These are phyloP conservation scores for Gastracanthus pulcherrimus DNA, from an alignment of 2,888 invertebrate genomes.

Conservation along the genomic window DNA sequence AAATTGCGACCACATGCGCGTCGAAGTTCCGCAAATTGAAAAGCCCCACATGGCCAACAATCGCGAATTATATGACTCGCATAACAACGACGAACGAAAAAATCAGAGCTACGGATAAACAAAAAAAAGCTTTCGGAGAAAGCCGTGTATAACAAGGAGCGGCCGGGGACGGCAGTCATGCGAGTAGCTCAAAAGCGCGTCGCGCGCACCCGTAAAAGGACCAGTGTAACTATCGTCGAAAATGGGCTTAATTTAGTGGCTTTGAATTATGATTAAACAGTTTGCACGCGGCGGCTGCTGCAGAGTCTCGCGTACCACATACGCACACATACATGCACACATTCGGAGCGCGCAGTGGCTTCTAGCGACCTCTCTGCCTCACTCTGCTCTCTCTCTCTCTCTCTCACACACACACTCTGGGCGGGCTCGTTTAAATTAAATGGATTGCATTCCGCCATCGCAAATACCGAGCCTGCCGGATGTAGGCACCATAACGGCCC, in stretches of 20 bases:
- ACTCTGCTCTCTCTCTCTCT: too few relatives aligned
- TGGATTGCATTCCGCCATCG: conserved; percentile 65
- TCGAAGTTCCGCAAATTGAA: conserved; percentile 24
- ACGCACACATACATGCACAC: too few relatives aligned
- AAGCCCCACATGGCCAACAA: background rate
- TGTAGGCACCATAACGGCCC: conserved; percentile 55
- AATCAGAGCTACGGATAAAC: background rate
- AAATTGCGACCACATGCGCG: background rate
- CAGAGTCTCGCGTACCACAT: conserved; percentile 50
- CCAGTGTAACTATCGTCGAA: conserved; percentile 52
- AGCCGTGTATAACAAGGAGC: background rate
- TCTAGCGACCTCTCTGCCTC: too few relatives aligned
- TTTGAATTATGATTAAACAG: conserved; percentile 68
- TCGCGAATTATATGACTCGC: background rate
- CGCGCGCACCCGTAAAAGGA: background rate
- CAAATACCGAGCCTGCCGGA: conserved; percentile 60
- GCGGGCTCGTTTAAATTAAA: conserved; percentile 67
- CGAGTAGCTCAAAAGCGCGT: background rate
- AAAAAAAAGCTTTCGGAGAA: background rate
- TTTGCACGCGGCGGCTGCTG: conserved; percentile 58
- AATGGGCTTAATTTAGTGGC: conserved; percentile 66
- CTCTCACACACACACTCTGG: too few relatives aligned
- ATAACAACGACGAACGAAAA: background rate
- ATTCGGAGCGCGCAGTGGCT: too few relatives aligned
- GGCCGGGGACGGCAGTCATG: background rate